Conservation (phyloP, 2,113 vertebrate species). For the Carettochelys insculpta region DNA sequence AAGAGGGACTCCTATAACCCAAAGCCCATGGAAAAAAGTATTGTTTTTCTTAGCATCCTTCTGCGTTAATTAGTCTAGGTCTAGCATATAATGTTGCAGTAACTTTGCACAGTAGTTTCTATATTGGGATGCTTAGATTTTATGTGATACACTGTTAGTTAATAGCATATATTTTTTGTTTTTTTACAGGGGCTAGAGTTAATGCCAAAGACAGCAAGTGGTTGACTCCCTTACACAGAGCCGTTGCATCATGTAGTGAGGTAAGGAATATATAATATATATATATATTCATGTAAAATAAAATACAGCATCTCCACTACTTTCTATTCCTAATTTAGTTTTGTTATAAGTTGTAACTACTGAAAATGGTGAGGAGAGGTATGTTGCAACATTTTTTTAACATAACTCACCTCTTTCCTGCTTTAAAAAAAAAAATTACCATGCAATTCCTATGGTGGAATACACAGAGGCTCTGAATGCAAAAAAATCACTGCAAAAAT, state of each 20-base stretch:
- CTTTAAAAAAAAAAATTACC: neutral
- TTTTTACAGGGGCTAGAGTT: slow-evolving; percentile 94
- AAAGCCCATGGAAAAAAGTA: neutral
- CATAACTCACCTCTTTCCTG: too few relatives aligned
- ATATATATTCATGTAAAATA: neutral
- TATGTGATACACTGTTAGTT: slow-evolving; percentile 26
- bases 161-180: slow-evolving; percentile 53
- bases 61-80: neutral
- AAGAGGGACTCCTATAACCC: neutral
- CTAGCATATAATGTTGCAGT: slow-evolving; percentile 7
- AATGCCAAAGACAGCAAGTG: slow-evolving; percentile 99
- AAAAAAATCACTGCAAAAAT: neutral
- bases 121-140: slow-evolving; percentile 24
- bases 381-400: neutral
- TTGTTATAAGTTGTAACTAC: neutral
- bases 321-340: neutral
- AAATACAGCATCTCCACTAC: neutral
- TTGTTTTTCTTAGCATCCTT: neutral
- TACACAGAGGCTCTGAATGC: neutral
- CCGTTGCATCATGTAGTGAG: slow-evolving; percentile 98
- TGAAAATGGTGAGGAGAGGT: neutral
- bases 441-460: neutral
- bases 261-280: slow-evolving; percentile 75
- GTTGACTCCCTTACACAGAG: slow-evolving; percentile 98
- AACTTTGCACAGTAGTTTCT: neutral